Conservation (phyloP, 1,140 invertebrate species). For the Megalonaias nervosa region DNA sequence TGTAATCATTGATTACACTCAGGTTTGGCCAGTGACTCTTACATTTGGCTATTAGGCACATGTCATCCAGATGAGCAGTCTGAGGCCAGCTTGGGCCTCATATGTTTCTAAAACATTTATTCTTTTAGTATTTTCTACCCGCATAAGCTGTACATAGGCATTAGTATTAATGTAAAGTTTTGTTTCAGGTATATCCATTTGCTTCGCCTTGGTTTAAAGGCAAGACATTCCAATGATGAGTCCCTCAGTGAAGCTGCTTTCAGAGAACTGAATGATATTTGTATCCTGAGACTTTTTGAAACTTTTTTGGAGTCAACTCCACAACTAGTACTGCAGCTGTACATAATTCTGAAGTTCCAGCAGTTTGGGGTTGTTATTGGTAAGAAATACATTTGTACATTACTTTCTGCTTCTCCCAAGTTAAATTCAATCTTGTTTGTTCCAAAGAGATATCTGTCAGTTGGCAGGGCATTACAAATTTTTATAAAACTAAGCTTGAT, state of each 20-base stretch:
- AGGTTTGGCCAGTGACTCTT: too few relatives aligned
- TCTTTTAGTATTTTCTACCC: too few relatives aligned
- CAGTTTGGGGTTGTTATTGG: constrained; percentile 25
- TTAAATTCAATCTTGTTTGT: too few relatives aligned
- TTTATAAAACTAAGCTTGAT: too few relatives aligned
- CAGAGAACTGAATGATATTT: constrained; percentile 53
- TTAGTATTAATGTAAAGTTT: background rate
- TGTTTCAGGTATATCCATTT: constrained; percentile 43
- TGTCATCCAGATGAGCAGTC: too few relatives aligned
- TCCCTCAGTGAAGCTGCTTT: constrained; percentile 34
- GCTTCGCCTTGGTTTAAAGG: constrained; percentile 32
- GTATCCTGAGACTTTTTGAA: constrained; percentile 86
- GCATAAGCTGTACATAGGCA: background rate
- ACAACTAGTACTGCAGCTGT: constrained; percentile 87
- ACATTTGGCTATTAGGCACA: too few relatives aligned
- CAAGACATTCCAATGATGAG: constrained; percentile 16
- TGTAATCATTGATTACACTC: too few relatives aligned
- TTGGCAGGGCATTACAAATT: too few relatives aligned
- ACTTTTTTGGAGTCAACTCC: constrained; percentile 91
- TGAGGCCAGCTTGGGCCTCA: too few relatives aligned
- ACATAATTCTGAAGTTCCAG: constrained; percentile 74
- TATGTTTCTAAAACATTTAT: too few relatives aligned
- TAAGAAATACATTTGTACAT: background rate
- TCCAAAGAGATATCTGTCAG: too few relatives aligned
- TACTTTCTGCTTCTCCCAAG: too few relatives aligned